Conservation (phyloP, 1,140 invertebrate species). For the Ceratoteleas bidentatus region DNA sequence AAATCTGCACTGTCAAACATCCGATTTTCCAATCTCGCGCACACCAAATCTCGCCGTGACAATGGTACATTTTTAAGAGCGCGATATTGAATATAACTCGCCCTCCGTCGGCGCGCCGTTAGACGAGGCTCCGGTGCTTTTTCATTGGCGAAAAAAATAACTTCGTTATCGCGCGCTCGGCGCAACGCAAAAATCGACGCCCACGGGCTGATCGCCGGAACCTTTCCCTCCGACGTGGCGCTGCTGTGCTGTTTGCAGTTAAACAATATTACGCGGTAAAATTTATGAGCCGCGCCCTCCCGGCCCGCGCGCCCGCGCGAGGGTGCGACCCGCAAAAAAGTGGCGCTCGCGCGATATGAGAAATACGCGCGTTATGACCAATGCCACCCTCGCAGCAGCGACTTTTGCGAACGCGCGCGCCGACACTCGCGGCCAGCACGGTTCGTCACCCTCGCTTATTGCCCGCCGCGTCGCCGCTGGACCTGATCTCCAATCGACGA, state of each 20-base stretch:
- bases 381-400: slow-evolving; percentile 68
- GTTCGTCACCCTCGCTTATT: slow-evolving; percentile 56
- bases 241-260: slow-evolving; percentile 79
- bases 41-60: too few species aligned
- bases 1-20: too few species aligned
- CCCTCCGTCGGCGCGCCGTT: slow-evolving; percentile 52
- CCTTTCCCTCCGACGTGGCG: slow-evolving; percentile 62
- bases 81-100: slow-evolving; percentile 38
- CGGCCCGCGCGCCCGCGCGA: slow-evolving; percentile 27
- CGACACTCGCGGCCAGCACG: slow-evolving; percentile 50
- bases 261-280: slow-evolving; percentile 81
- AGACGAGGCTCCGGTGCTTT: slow-evolving; percentile 62
- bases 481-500: slow-evolving; percentile 62
- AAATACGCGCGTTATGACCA: slow-evolving; percentile 78
- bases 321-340: slow-evolving; percentile 68
- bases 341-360: slow-evolving; percentile 75
- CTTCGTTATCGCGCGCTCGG: slow-evolving; percentile 40
- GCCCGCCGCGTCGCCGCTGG: slow-evolving; percentile 32
- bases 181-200: slow-evolving; percentile 49
- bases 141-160: slow-evolving; percentile 54
- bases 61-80: too few species aligned
- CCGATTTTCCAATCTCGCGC: too few species aligned
- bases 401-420: slow-evolving; percentile 66
- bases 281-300: slow-evolving; percentile 72
- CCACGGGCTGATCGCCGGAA: slow-evolving; percentile 57